Evolutionary conservation across 2,888 invertebrate genomes (phyloP).

Genomic region (Drosophila parthenogenetica): DNA sequence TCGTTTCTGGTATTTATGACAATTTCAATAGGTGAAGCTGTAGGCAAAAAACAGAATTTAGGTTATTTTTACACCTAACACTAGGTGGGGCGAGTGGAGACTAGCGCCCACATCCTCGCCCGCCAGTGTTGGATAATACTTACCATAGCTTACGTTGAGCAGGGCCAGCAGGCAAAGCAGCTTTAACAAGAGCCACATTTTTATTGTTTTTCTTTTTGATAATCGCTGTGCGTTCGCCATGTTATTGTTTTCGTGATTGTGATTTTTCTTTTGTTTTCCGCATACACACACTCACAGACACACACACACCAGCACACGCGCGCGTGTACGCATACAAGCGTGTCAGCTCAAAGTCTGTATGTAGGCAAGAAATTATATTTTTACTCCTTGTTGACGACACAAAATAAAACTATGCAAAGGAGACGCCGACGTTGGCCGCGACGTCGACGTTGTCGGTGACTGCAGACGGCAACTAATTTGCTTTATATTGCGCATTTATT

Average conservation of each 20-base stretch:
- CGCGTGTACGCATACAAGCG: conserved; percentile 26
- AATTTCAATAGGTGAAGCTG: conserved; percentile 74
- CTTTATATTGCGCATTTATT: conserved; percentile 76
- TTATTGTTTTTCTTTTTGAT: conserved; percentile 41
- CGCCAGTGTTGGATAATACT: conserved; percentile 41
- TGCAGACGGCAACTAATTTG: conserved; percentile 62
- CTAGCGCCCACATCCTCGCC: conserved; percentile 19
- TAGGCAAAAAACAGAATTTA: conserved; percentile 35
- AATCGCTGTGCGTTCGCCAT: conserved; percentile 32
- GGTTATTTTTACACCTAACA: conserved; percentile 64
- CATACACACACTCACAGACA: conserved; percentile 42
- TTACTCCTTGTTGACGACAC: conserved; percentile 42
- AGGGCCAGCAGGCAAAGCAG: conserved; percentile 57
- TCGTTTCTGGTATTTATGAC: conserved; percentile 66
- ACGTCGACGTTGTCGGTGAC: conserved; percentile 34
- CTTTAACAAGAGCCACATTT: conserved; percentile 46
- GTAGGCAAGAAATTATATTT: conserved; percentile 43
- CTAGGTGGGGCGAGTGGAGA: neutral
- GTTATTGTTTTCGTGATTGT: conserved; percentile 52
- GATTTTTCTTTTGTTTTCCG: conserved; percentile 73
- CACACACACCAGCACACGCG: conserved; percentile 23
- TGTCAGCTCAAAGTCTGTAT: conserved; percentile 71
- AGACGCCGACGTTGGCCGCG: conserved; percentile 31
- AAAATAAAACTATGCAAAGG: conserved; percentile 57
- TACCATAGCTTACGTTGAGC: conserved; percentile 51